These are phyloP conservation scores for Merops nubicus DNA, from an alignment of 2,113 vertebrate species.

Conservation along the genomic window DNA sequence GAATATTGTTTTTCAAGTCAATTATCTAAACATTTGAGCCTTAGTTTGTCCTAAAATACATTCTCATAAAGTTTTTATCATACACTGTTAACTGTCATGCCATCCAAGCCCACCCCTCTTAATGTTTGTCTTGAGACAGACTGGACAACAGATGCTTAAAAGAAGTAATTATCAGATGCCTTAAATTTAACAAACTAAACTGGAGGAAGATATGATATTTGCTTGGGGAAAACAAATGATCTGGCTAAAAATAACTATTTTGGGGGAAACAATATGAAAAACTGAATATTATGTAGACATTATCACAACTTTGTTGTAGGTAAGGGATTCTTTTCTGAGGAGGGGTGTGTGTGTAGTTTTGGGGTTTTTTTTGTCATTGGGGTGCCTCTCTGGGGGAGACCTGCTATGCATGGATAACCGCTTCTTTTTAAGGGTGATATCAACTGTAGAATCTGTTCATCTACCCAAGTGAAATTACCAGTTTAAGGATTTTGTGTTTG, in stretches of 20 bases:
- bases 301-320: fast-evolving
- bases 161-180: background rate
- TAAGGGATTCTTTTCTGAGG: background rate
- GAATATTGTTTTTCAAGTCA: background rate
- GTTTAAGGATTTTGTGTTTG: background rate
- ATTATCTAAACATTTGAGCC: background rate
- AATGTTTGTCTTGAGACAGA: background rate
- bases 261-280: background rate
- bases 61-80: background rate
- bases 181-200: background rate
- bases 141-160: fast-evolving
- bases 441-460: fast-evolving
- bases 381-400: too few species aligned
- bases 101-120: too few species aligned
- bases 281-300: background rate
- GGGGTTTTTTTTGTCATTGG: background rate
- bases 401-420: fast-evolving
- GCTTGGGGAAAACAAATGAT: background rate
- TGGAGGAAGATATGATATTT: background rate
- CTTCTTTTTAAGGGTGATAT: fast-evolving
- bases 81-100: too few species aligned
- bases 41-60: background rate
- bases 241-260: background rate
- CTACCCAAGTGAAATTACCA: background rate
- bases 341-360: too few species aligned